Evolutionary conservation across 1,140 invertebrate species (phyloP).

Genomic region (Steinernema khuongi): DNA sequence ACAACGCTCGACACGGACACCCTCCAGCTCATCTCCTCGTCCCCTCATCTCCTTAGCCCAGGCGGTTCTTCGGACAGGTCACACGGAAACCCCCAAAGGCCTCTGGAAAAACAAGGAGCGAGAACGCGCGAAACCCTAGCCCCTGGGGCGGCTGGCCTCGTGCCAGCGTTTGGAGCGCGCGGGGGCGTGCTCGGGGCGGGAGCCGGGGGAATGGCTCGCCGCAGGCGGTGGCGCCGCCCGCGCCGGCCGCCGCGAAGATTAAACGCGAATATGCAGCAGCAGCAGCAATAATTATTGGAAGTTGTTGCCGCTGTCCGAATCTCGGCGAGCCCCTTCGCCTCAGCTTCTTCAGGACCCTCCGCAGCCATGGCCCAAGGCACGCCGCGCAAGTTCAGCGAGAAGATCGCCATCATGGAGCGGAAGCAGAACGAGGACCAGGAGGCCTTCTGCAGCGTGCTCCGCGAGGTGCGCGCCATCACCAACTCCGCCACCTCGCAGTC

Average conservation of each 20-base stretch:
- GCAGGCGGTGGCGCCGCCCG: not conserved
- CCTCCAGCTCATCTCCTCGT: too few relatives aligned
- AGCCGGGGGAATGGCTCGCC: not conserved
- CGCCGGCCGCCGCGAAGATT: not conserved
- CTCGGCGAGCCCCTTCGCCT: not conserved
- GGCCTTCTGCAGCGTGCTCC: conserved; percentile 50
- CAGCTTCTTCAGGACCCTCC: too few relatives aligned
- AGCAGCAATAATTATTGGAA: not conserved
- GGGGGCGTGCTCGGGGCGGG: not conserved
- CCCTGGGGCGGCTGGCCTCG: not conserved
- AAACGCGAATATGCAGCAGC: not conserved
- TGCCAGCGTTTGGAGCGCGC: not conserved
- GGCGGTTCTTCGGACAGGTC: too few relatives aligned
- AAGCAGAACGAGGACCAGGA: conserved; percentile 55
- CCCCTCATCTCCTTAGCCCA: too few relatives aligned
- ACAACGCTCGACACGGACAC: too few relatives aligned
- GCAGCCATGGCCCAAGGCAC: conserved; percentile 52
- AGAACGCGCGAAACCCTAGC: not conserved
- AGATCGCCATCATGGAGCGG: conserved; percentile 54
- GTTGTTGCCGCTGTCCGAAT: not conserved
- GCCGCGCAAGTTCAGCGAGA: conserved; percentile 58
- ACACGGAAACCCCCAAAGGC: not conserved
- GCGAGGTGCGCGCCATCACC: conserved; percentile 49
- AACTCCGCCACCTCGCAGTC: not conserved
- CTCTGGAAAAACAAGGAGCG: not conserved